Base-by-base conservation (phyloP, 1,140 invertebrate genomes). In the Sinella curviseta region DNA sequence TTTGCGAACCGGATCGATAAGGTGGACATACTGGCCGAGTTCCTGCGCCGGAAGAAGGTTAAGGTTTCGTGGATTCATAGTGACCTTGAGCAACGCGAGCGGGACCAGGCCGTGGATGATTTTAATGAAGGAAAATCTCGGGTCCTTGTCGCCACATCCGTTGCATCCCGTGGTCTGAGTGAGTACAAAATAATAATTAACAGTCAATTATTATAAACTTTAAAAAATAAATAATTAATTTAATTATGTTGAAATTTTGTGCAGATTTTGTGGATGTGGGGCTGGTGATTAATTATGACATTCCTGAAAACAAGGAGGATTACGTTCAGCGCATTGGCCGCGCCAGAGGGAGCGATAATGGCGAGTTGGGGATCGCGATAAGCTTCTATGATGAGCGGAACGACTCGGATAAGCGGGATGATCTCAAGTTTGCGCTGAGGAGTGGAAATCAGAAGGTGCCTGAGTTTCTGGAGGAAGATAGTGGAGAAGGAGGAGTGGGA, bases 281-380 rank as follows among this genome's bases (percentile, higher is more conserved):
- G 70, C 93, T 95, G 84, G 96, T 98, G 0, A 92, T 98, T 4
- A 98, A 98, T 86, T 98, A 92, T 85, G 96, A 98, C 86, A 85
- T 98, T 81, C 96, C 97, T 0, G 92, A 92, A 77, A 89, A 89
- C 31, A 94, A 97, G 78, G 95, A 97, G 80, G 95, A 97, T 78
- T 98, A 98, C 85, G 95, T 98, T 4, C 97, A 99, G 88, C 89
- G 97, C 67, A 98, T 98, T 85, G 97, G 97, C 0, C 89, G 97
- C 84, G 98, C 97, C 24, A 97, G 97, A 1, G 91, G 97, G 54
- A 93, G 98, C 28, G 96, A 96, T 0, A 97, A 98, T 87, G 97
- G 97, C 0, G 97, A 98, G 86, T 86, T 92, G 55, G 97, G 97
- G 3, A 92, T 91, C 84, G 95, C 97, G 0, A 94, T 94, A 0